These are phyloP conservation scores for Nannospalax galili DNA, from an alignment of 2,113 vertebrate genomes.

Conservation along the genomic window DNA sequence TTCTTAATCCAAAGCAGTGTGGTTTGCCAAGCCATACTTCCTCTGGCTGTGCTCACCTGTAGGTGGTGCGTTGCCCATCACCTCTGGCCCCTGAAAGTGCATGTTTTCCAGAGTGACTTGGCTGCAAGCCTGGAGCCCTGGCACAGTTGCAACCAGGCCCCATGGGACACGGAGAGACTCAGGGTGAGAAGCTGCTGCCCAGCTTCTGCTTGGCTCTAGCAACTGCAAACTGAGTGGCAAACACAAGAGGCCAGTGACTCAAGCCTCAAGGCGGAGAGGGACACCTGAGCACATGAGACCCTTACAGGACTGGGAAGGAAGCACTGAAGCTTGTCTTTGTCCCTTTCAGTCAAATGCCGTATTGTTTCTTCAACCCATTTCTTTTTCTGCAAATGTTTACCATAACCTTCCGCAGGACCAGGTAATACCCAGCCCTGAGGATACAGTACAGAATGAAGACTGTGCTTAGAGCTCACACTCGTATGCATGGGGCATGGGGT, in stretches of 20 bases:
- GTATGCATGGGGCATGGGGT: no score
- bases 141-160: background rate
- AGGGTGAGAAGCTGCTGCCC: background rate
- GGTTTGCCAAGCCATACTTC: no score
- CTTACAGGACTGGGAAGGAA: background rate
- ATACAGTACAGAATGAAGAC: background rate
- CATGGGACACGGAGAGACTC: background rate
- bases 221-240: background rate
- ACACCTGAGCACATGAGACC: background rate
- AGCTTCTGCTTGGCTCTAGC: background rate
- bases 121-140: background rate
- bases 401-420: background rate
- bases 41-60: no score
- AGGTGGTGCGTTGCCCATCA: no score
- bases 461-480: background rate
- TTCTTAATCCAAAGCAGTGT: no score
- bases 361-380: background rate
- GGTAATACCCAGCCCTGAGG: background rate
- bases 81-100: no score
- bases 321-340: background rate
- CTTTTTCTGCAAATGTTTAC: background rate
- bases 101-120: background rate
- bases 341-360: background rate
- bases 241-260: background rate
- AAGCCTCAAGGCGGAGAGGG: background rate